phyloP scores from a whole-genome alignment of 2,113 vertebrate species.

The Clarias macrocephalus region DNA sequence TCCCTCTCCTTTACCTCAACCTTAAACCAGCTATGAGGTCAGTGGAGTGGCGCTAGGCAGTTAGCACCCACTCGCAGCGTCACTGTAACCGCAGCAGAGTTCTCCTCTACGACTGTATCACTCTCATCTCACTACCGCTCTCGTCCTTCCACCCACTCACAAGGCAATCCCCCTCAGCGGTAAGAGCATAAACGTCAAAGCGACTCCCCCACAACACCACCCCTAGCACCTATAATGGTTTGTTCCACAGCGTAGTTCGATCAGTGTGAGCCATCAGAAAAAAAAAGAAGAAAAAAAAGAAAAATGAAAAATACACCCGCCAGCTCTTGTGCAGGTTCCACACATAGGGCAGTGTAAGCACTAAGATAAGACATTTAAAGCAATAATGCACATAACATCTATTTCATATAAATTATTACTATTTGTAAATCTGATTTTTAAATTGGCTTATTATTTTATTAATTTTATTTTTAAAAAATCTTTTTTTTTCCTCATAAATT shows the following conservation, averaged over 20 bases:
- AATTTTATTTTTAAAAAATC: no score
- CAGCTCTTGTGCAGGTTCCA: not conserved
- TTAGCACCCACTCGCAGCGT: conserved; percentile 44
- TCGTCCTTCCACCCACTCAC: conserved; percentile 45
- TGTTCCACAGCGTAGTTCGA: conserved; percentile 24
- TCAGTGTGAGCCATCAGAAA: conserved; percentile 19
- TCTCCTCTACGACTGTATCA: conserved; percentile 33
- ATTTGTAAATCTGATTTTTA: not conserved
- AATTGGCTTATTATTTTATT: no score
- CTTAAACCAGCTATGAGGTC: conserved; percentile 43
- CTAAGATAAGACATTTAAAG: not conserved
- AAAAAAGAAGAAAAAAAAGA: not conserved
- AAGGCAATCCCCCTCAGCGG: conserved; percentile 58
- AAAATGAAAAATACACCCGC: conserved; percentile 1
- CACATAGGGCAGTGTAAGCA: not conserved
- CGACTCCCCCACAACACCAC: conserved; percentile 45
- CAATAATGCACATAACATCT: not conserved
- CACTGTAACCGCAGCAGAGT: conserved; percentile 48
- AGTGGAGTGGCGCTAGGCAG: conserved; percentile 13
- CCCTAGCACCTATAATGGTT: conserved; percentile 13
- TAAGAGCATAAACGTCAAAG: not conserved
- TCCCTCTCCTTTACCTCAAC: conserved; percentile 45
- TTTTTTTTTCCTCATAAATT: no score
- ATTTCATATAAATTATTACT: not conserved
- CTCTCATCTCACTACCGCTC: conserved; percentile 11